Base-by-base conservation (phyloP, 2,113 vertebrate genomes). In the Galbula dea region DNA sequence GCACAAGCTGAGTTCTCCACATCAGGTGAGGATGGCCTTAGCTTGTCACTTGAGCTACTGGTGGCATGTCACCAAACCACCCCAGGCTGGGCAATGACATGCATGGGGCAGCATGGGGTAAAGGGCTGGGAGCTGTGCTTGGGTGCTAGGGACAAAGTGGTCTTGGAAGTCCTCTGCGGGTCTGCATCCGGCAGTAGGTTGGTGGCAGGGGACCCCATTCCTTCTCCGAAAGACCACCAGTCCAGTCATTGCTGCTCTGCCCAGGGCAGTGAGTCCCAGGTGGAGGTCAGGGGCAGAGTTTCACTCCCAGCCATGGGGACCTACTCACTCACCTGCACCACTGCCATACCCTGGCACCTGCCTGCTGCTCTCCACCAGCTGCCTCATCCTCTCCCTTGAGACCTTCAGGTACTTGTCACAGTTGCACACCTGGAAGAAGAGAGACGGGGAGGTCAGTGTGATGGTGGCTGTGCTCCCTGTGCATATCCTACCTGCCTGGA, bases 371-470 rank as follows among this genome's bases (percentile, higher is more conserved):
- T 91, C 73, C 69, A 98, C 88, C 93, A 99, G 97, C 65, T 94
- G 93, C 57, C 17, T 87, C 98, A 98, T 98, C 88, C 93, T 92
- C 52, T 98, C 96, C 71, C 96, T 97, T 4, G 98, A 86, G 79
- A 99, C 86, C 61, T 97, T 98, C 94, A 98, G 93, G 80, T 99
- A 98, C 89, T 97, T 96, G 89, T 98, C 81, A 27, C 98, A 97
- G 92, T 98, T 98, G 91, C 98, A 98, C 7, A 96, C 98, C 99
- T 98, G 92, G 15, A 92, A 48, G 51, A 77, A 91, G 10, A 84
- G 83, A 49, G 51, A 51, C 26, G 29, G 12, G 12, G 5, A 71
- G 49, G 17, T 34, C 1, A 21, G 36, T 71, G 78, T 83, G 74
- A 19, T 22, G 17, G 58, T 0, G 3, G 3, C 32, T 0, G 0